phyloP scores from a whole-genome alignment of 2,113 vertebrate genomes.

The Oncorhynchus nerka region DNA sequence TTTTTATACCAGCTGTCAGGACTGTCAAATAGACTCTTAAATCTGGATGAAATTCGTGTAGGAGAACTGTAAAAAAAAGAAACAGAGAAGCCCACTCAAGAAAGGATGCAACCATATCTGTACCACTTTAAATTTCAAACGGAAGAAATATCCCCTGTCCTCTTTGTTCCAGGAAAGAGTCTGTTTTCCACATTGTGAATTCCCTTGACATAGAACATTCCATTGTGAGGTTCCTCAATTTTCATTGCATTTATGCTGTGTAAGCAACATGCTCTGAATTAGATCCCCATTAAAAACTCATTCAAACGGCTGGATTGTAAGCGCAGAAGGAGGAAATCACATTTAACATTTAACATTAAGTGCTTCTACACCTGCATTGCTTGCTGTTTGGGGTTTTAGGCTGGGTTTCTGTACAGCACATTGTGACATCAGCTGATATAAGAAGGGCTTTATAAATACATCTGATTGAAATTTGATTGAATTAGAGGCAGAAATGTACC shows the following conservation, averaged over 20 bases:
- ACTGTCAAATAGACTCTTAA: slow-evolving; percentile 35
- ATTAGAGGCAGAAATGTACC: neutral
- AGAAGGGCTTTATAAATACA: too few species aligned
- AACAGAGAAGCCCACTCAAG: neutral
- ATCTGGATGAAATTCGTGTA: slow-evolving; percentile 34
- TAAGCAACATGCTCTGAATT: slow-evolving; percentile 1
- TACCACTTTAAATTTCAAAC: neutral
- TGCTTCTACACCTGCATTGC: too few species aligned
- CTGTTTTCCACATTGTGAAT: neutral
- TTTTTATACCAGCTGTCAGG: slow-evolving; percentile 30
- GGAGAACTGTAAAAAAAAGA: neutral
- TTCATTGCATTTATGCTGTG: neutral
- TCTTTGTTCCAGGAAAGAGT: slow-evolving; percentile 1
- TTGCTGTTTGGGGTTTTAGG: too few species aligned
- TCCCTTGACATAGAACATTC: neutral
- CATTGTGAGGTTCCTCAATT: neutral
- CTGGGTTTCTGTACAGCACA: too few species aligned
- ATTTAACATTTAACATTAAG: slow-evolving; percentile 1
- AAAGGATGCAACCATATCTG: slow-evolving; percentile 1
- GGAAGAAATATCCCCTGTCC: neutral
- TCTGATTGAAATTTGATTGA: too few species aligned
- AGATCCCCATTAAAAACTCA: neutral
- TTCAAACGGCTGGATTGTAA: neutral
- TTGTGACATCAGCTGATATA: too few species aligned
- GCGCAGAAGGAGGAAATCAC: neutral